Evolutionary conservation across 2,888 invertebrate genomes (phyloP).

Genomic region (Helobdella robusta): DNA sequence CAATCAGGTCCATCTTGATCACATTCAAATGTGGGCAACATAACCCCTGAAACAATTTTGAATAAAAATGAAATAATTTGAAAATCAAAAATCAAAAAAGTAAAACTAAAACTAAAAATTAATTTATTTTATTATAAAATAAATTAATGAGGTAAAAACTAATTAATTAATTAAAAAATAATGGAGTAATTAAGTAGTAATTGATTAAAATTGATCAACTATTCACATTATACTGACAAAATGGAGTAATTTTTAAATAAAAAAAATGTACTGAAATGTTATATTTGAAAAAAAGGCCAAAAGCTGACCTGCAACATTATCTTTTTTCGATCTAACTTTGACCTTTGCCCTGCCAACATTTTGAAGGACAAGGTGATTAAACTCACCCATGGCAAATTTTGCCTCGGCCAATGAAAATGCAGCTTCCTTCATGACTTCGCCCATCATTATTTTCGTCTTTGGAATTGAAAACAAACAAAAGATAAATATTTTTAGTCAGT

Average conservation of each 20-base stretch:
- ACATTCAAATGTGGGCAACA: slow-evolving; percentile 86
- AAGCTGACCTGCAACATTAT: slow-evolving; percentile 82
- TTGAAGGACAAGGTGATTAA: slow-evolving; percentile 93
- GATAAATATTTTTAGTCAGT: too few species aligned
- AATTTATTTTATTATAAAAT: background rate
- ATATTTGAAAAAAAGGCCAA: background rate
- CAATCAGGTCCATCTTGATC: slow-evolving; percentile 87
- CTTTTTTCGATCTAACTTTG: slow-evolving; percentile 83
- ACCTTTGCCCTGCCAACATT: slow-evolving; percentile 97
- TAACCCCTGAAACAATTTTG: slow-evolving; percentile 64
- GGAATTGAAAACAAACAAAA: slow-evolving; percentile 16
- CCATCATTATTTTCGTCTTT: slow-evolving; percentile 91
- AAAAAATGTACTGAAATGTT: too few species aligned
- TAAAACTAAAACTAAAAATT: background rate
- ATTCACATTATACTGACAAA: too few species aligned
- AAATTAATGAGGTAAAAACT: background rate
- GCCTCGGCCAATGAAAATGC: slow-evolving; percentile 96
- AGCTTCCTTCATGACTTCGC: slow-evolving; percentile 98
- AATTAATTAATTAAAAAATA: background rate
- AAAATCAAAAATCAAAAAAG: background rate
- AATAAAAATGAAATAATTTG: background rate
- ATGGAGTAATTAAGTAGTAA: too few species aligned
- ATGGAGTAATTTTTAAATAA: too few species aligned
- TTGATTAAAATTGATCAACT: too few species aligned
- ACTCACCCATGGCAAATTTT: slow-evolving; percentile 94